Base-by-base conservation (phyloP, 92 coral and sea anemone genomes). In the Ricordea florida region DNA sequence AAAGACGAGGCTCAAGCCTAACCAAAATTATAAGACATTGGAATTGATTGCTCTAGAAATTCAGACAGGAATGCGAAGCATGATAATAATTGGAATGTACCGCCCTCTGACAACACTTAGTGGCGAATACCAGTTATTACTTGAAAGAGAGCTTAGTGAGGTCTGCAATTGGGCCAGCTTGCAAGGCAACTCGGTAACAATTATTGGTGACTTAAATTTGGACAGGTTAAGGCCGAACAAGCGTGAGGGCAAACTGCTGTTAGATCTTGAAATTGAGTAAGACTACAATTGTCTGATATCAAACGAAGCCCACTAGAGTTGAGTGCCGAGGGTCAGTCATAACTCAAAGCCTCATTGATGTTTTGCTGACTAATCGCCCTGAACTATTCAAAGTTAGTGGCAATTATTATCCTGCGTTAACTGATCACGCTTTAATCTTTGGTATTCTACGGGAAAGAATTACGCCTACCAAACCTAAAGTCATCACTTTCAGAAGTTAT, bases 131-230 rank as follows among this genome's bases (percentile, higher is more conserved):
- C 69, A 38, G 41, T 11, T 51, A 50, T 29, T 49, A 15, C 65
- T 62, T 3, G 87, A 81, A 44, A 76, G 64, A 22, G 87, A 81
- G 45, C 67, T 63, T 6, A 81, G 81, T 56, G 74, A 72, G n/a
- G 53, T 81, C 31, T 81, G 87, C 32, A 72, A 71, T 49, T 79
- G 85, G 85, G 85, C 78, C 22, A 72, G 62, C 21, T 48, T 81
- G 2, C 73, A 62, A 50, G 51, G 21, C 27, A 60, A 62, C 50
- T 62, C 56, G 15, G 81, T 81, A 5, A 58, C 30, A 2, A 48
- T 81, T 17, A 22, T 81, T 20, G 87, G 87, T 22, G 87, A 81
- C 43, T 66, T 81, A 33, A 81, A 81, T 49, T 59, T 81, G 43
- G 81, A 71, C 58, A 72, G 87, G 62, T 43, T 70, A 38, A 72